A percentile compares a stretch with the other conserved stretches of the same genome.
These are phyloP conservation scores for Heliconius hermathena DNA, from an alignment of 1,140 invertebrate genomes.

Conservation along the genomic window DNA sequence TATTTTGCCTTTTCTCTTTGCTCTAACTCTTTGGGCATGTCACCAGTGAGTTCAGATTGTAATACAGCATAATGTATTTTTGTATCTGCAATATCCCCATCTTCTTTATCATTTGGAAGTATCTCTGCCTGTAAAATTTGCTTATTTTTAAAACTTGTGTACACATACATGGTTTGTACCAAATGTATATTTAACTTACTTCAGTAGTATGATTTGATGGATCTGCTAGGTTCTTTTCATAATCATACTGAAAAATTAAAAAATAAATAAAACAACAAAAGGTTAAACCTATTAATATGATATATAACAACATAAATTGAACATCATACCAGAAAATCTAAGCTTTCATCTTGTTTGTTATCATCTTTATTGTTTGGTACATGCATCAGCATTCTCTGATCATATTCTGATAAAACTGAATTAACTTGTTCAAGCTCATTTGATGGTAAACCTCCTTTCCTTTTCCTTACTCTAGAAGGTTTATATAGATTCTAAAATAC, in stretches of 20 bases:
- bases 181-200: conserved; percentile 49
- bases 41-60: conserved; percentile 74
- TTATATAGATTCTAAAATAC: conserved; percentile 72
- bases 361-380: conserved; percentile 61
- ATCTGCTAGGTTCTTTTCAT: conserved; percentile 73
- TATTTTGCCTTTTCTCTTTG: conserved; percentile 70
- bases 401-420: conserved; percentile 74
- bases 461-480: conserved; percentile 73
- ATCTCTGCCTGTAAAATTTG: conserved; percentile 55
- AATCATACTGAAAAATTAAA: conserved; percentile 70
- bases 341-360: conserved; percentile 67
- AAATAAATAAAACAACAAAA: not conserved
- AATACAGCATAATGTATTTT: conserved; percentile 75
- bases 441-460: conserved; percentile 63
- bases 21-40: conserved; percentile 71
- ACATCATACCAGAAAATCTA: conserved; percentile 70
- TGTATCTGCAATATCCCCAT: conserved; percentile 52
- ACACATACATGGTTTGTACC: not conserved
- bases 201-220: conserved; percentile 70
- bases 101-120: conserved; percentile 47
- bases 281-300: not conserved
- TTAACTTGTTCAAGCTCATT: conserved; percentile 77
- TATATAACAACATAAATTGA: not conserved
- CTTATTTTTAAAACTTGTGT: not conserved
- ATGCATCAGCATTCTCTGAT: conserved; percentile 72